These are phyloP conservation scores for Eustalomyia histrio DNA, from an alignment of 2,888 invertebrate genomes.

Conservation along the genomic window DNA sequence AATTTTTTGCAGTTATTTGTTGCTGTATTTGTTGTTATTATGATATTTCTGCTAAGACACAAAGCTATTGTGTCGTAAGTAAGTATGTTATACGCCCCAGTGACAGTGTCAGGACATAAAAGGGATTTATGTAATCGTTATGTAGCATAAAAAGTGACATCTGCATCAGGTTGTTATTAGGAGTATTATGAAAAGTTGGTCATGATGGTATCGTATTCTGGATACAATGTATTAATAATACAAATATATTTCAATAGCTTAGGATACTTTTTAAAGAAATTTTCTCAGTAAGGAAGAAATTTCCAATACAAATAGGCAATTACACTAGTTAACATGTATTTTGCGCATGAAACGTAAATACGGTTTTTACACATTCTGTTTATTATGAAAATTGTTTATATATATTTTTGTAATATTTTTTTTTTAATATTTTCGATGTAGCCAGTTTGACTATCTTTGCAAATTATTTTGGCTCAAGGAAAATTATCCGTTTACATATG, in stretches of 20 bases:
- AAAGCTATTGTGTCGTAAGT: slow-evolving; percentile 23
- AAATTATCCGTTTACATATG: too few relatives aligned
- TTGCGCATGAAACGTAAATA: too few relatives aligned
- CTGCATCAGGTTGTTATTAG: slow-evolving; percentile 30
- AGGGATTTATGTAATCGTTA: slow-evolving; percentile 44
- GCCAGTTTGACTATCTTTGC: too few relatives aligned
- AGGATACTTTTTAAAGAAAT: too few relatives aligned
- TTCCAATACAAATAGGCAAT: too few relatives aligned
- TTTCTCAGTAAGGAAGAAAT: too few relatives aligned
- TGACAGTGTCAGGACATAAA: slow-evolving; percentile 38
- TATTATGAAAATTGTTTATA: too few relatives aligned
- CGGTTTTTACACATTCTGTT: too few relatives aligned
- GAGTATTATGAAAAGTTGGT: background rate
- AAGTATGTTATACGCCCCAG: slow-evolving; percentile 12
- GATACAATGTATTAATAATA: background rate
- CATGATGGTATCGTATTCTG: background rate
- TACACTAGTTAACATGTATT: too few relatives aligned
- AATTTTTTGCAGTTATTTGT: slow-evolving; percentile 8
- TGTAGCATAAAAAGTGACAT: slow-evolving; percentile 36
- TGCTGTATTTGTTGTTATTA: slow-evolving; percentile 4
- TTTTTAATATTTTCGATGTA: too few relatives aligned
- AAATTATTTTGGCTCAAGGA: too few relatives aligned
- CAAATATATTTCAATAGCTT: background rate
- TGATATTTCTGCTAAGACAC: slow-evolving; percentile 12
- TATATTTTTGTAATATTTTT: too few relatives aligned